Percentiles rank a stretch among this genome's conserved stretches.
These are phyloP conservation scores for Dryobotodes eremita DNA, from an alignment of 2,888 invertebrate species.

Conservation along the genomic window DNA sequence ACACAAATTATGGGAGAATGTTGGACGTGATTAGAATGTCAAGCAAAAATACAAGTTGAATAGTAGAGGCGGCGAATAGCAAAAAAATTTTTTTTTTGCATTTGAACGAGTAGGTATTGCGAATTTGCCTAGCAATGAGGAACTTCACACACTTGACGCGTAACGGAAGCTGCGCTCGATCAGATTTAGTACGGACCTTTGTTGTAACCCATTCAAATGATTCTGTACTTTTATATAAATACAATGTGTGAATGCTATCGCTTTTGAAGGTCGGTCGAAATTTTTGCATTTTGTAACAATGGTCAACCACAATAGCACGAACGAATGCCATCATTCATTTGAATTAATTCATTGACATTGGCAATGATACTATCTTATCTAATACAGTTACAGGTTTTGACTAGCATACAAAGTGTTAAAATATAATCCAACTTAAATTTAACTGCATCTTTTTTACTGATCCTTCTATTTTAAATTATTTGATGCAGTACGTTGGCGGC, in stretches of 20 bases:
- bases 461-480: neutral
- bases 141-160: constrained; percentile 44
- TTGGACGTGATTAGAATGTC: constrained; percentile 41
- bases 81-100: constrained; percentile 9
- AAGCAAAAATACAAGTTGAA: constrained; percentile 18
- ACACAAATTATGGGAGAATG: constrained; percentile 52
- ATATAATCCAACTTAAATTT: neutral
- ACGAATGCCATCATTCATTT: constrained; percentile 52
- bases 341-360: constrained; percentile 62
- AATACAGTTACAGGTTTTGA: constrained; percentile 45
- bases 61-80: neutral
- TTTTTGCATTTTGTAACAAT: constrained; percentile 56
- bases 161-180: constrained; percentile 53
- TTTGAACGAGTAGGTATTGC: constrained; percentile 23
- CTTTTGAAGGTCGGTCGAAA: constrained; percentile 51
- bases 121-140: constrained; percentile 37
- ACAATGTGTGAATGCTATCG: constrained; percentile 51
- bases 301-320: constrained; percentile 46
- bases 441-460: neutral
- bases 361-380: constrained; percentile 62
- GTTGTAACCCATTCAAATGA: constrained; percentile 49
- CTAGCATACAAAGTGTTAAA: neutral
- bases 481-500: neutral
- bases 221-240: constrained; percentile 50
- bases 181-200: constrained; percentile 63